A percentile compares a stretch with the other conserved stretches of the same genome.
Conservation (phyloP, 2,888 invertebrate species). For the Elgonia sp. region DNA sequence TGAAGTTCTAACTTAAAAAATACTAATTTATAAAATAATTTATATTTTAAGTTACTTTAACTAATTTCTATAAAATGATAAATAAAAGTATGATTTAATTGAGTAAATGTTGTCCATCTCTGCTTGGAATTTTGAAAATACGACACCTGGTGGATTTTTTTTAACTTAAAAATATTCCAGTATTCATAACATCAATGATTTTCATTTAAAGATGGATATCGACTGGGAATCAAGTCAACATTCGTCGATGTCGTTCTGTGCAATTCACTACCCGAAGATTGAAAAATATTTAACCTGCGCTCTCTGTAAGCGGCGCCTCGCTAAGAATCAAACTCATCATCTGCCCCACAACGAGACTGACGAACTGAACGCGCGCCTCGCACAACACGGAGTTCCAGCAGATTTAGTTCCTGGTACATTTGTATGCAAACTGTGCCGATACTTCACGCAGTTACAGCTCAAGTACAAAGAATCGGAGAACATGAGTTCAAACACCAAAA, state of each 20-base stretch:
- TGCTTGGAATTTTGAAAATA: too few species aligned
- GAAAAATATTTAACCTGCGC: slow-evolving; percentile 93
- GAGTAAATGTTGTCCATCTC: too few species aligned
- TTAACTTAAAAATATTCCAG: too few species aligned
- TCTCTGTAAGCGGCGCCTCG: slow-evolving; percentile 92
- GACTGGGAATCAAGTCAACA: slow-evolving; percentile 86
- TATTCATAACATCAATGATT: not conserved
- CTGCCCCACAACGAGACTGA: slow-evolving; percentile 89
- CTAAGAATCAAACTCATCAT: slow-evolving; percentile 93
- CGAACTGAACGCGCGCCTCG: slow-evolving; percentile 88
- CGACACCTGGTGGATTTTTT: too few species aligned
- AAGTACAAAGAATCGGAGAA: slow-evolving; percentile 88
- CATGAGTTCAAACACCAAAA: slow-evolving; percentile 87
- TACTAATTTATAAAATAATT: too few species aligned
- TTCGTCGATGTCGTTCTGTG: slow-evolving; percentile 87
- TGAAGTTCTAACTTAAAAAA: too few species aligned
- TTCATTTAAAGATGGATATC: slow-evolving; percentile 84
- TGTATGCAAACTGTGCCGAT: slow-evolving; percentile 94
- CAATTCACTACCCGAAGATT: slow-evolving; percentile 90
- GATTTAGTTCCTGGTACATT: slow-evolving; percentile 91
- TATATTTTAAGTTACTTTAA: too few species aligned
- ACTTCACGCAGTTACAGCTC: slow-evolving; percentile 92
- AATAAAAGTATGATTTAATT: too few species aligned
- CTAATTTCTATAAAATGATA: too few species aligned
- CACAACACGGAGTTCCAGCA: slow-evolving; percentile 90